Evolutionary conservation across 2,888 invertebrate genomes (phyloP), one percentile per base, ranked within the genome.

Genomic region (Andrena chrysosceles): DNA sequence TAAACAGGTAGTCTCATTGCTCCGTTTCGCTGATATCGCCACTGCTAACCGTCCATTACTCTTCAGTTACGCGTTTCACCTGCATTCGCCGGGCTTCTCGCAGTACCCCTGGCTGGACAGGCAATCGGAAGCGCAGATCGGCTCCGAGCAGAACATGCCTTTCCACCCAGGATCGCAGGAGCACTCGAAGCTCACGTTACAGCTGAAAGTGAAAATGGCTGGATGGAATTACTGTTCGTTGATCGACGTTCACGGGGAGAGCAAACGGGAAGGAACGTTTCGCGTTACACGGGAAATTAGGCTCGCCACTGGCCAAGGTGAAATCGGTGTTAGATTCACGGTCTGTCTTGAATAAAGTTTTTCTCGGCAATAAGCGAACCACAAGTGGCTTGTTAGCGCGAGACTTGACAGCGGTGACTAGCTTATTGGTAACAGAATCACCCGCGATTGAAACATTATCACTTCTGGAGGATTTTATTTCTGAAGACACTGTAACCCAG

Each of bases 181-280:
- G 94, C 98, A 98, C 92, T 98, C 97, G 94, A 98, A 98, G 91
- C 97, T 97, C 74, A 96, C 96, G 93, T 97, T 97, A 94, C 98
- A 98, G 91, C 95, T 94, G 89, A 81, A 90, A 89, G 83, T 80
- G 84, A 85, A 86, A 90, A 87, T 88, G 64, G 63, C 20, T 8
- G 23, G 29, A 64, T 64, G 73, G 23, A 56, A 72, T 80, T 63
- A 80, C 67, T 66, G 67, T 69, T 70, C 3, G 35, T 49, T 70
- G 74, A 68, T 80, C 33, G 68, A 59, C 48, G 71, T 29, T 52
- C 76, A 26, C 52, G 49, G 26, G 4, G 52, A 75, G 62, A 67
- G 1, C 35, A 23, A 16, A 31, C 42, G 59, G 33, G 62, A 69
- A 23, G 33, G 63, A 42, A 29, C 54, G 81, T 64, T 75, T 81